These are phyloP conservation scores for Heliothis subflexa DNA, from an alignment of 1,140 invertebrate genomes.

Conservation along the genomic window DNA sequence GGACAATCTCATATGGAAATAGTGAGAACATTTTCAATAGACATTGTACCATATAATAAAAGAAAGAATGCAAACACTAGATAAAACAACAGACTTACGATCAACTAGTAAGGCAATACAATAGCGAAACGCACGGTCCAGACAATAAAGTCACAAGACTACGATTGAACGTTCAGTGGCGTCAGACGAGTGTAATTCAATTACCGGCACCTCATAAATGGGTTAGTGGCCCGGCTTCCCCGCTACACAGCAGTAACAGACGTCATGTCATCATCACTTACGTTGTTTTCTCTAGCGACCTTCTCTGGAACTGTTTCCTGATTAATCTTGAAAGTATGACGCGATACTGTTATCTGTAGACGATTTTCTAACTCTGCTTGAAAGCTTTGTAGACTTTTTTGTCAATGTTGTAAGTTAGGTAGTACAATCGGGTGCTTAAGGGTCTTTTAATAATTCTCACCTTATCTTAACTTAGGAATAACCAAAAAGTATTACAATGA, in stretches of 20 bases:
- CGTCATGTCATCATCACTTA: conserved; percentile 47
- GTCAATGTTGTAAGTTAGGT: no score
- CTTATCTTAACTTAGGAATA: no score
- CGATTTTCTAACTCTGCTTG: no score
- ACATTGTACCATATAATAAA: no score
- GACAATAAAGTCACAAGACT: conserved; percentile 52
- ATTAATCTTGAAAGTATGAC: conserved; percentile 3
- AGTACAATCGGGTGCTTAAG: no score
- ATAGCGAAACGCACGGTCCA: conserved; percentile 10
- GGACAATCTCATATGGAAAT: no score
- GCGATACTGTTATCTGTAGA: background rate
- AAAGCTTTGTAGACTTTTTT: no score
- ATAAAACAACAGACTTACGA: background rate
- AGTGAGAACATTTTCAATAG: no score
- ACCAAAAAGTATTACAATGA: no score
- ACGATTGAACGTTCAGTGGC: conserved; percentile 61
- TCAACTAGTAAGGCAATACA: background rate
- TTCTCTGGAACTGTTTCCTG: conserved; percentile 8
- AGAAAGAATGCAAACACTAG: background rate
- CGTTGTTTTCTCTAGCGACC: conserved; percentile 38
- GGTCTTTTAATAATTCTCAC: no score
- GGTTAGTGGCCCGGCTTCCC: conserved; percentile 78
- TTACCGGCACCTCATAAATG: conserved; percentile 79
- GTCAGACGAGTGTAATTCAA: conserved; percentile 77
- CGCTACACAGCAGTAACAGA: conserved; percentile 48